Evolutionary conservation across 2,797 vertebrate genomes (phyloP).

Genomic region (Astyanax mexicanus): DNA sequence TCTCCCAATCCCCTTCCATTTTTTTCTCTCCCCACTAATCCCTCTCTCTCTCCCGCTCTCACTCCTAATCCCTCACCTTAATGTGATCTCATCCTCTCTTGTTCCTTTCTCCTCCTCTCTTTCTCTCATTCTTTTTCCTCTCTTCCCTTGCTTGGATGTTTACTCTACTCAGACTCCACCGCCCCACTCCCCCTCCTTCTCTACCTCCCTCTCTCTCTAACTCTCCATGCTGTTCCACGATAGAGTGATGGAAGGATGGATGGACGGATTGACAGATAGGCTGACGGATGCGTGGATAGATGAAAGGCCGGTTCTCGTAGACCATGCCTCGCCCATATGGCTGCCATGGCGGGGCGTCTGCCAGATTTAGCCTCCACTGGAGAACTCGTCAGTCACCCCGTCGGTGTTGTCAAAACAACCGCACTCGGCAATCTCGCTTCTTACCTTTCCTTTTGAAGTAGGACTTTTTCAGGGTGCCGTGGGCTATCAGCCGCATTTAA

Average conservation of each 20-base stretch:
- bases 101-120: slow-evolving; percentile 3
- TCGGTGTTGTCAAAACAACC: slow-evolving; percentile 5
- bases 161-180: slow-evolving; percentile 5
- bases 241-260: slow-evolving; percentile 12
- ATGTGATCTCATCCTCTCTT: slow-evolving; percentile 30
- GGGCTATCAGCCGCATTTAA: not conserved
- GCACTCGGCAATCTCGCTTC: not conserved
- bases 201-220: not conserved
- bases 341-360: slow-evolving; percentile 13
- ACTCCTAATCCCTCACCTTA: slow-evolving; percentile 50
- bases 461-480: not conserved
- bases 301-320: not conserved
- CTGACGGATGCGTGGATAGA: not conserved
- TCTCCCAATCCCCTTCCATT: slow-evolving; percentile 29
- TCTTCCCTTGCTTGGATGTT: slow-evolving; percentile 1
- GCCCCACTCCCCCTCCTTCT: not conserved
- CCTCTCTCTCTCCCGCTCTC: not conserved
- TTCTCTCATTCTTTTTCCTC: slow-evolving; percentile 36
- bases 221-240: not conserved
- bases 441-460: not conserved
- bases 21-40: slow-evolving; percentile 56
- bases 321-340: slow-evolving; percentile 32
- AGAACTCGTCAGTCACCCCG: slow-evolving; percentile 30
- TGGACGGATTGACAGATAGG: not conserved
- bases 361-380: slow-evolving; percentile 4